phyloP scores from a whole-genome alignment of 2,888 invertebrate genomes.

The Acleris literana region DNA sequence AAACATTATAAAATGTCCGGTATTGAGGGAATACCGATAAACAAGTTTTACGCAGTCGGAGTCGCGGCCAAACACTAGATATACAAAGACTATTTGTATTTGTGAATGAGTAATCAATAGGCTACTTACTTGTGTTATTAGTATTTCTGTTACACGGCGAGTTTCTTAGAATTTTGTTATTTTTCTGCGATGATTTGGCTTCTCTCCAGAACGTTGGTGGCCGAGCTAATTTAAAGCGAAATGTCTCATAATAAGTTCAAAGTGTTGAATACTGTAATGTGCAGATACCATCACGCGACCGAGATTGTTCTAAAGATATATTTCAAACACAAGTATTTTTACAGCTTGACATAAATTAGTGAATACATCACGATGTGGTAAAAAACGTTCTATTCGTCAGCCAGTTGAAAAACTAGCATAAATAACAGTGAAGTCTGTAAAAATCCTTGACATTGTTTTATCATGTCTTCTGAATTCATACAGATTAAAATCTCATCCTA shows the following conservation, averaged over 20 bases:
- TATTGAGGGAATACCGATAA: too few relatives aligned
- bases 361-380: slow-evolving; percentile 7
- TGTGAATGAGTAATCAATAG: slow-evolving; percentile 16
- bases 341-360: slow-evolving; percentile 23
- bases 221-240: slow-evolving; percentile 73
- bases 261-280: slow-evolving; percentile 60
- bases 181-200: slow-evolving; percentile 66
- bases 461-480: too few relatives aligned
- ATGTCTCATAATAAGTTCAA: slow-evolving; percentile 73
- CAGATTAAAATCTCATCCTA: too few relatives aligned
- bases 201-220: slow-evolving; percentile 66
- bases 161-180: slow-evolving; percentile 53
- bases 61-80: too few relatives aligned
- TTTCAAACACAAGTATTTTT: slow-evolving; percentile 23
- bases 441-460: too few relatives aligned
- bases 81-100: too few relatives aligned
- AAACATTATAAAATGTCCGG: too few relatives aligned
- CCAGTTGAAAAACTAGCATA: slow-evolving; percentile 6
- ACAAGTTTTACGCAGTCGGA: too few relatives aligned
- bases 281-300: slow-evolving; percentile 37
- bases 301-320: slow-evolving; percentile 33
- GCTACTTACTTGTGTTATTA: slow-evolving; percentile 11
- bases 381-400: slow-evolving; percentile 1
- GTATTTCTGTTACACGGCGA: slow-evolving; percentile 12
- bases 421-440: background rate